Evolutionary conservation across 2,888 invertebrate species (phyloP).

Genomic region (Orthonevra nobilis): DNA sequence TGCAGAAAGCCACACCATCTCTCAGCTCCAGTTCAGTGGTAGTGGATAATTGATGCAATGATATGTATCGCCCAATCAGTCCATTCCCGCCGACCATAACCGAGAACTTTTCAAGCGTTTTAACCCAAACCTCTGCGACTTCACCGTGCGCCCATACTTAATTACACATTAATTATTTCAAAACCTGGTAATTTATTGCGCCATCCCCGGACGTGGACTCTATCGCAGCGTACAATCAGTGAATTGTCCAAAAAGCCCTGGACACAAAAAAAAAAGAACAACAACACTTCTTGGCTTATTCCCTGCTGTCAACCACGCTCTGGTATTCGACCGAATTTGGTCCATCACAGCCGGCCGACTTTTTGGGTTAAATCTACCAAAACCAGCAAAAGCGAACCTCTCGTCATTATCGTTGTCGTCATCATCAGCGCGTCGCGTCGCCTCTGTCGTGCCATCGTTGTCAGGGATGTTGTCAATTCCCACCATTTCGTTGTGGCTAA

Average conservation of each 20-base stretch:
- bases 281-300: too few species aligned
- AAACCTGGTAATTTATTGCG: slow-evolving; percentile 54
- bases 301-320: slow-evolving; percentile 60
- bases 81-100: slow-evolving; percentile 53
- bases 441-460: slow-evolving; percentile 35
- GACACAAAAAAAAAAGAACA: slow-evolving; percentile 8
- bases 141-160: slow-evolving; percentile 42
- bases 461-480: too few species aligned
- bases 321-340: slow-evolving; percentile 68
- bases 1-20: slow-evolving; percentile 6
- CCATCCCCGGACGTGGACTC: slow-evolving; percentile 25
- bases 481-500: slow-evolving; percentile 38
- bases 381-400: too few species aligned
- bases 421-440: slow-evolving; percentile 35
- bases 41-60: slow-evolving; percentile 69
- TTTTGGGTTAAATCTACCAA: too few species aligned
- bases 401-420: slow-evolving; percentile 59
- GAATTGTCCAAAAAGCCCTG: slow-evolving; percentile 11
- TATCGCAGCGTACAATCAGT: slow-evolving; percentile 59
- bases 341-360: slow-evolving; percentile 25
- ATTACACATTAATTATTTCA: slow-evolving; percentile 68
- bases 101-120: slow-evolving; percentile 29
- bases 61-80: slow-evolving; percentile 66
- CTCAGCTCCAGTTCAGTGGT: slow-evolving; percentile 47
- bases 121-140: not conserved